Base-by-base conservation (phyloP, 2,888 invertebrate species). In the Drosophila maculinotata region DNA sequence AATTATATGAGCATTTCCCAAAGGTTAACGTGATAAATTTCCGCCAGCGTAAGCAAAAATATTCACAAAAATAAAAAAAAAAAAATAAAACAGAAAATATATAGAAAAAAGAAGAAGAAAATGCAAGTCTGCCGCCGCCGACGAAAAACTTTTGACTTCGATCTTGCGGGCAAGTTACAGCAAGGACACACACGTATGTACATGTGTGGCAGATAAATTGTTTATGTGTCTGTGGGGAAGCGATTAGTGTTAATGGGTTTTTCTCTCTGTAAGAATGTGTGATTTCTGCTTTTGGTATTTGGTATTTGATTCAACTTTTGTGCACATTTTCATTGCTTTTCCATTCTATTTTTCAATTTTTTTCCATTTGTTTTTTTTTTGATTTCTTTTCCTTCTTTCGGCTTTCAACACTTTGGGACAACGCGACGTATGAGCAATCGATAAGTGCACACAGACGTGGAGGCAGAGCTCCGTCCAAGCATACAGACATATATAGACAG, bases 151-250 rank as follows among this genome's bases (percentile, higher is more conserved):
- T 88, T 86, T 71, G 59, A 60, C 66, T 73, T 73, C 87, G 84
- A 86, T 83, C 84, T 86, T 83, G 78, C 63, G 83, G 86, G 65
- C 65, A 71, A 74, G 48, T 80, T 62, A 65, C 63, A 69, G 28
- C 66, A 63, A 76, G 63, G 59, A 70, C 41, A 54, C 51, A 67
- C 51, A 65, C 49, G 49, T 64, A 42, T 58, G 60, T 64, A 45
- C 44, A 52, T 65, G 69, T 84, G 75, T 79, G 73, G 58, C 80
- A 75, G 89, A 88, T 87, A 87, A 87, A 88, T 88, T 88, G 89
- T 87, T 87, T 87, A 88, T 89, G 88, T 88, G 87, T 87, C 87
- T 89, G 87, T 81, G 72, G 87, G 87, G 87, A 89, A 89, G 85
- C 88, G 89, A 89, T 87, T 87, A 87, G 89, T 87, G 87, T 87